Evolutionary conservation across 2,888 invertebrate genomes (phyloP).

Genomic region (Eustalomyia histrio): DNA sequence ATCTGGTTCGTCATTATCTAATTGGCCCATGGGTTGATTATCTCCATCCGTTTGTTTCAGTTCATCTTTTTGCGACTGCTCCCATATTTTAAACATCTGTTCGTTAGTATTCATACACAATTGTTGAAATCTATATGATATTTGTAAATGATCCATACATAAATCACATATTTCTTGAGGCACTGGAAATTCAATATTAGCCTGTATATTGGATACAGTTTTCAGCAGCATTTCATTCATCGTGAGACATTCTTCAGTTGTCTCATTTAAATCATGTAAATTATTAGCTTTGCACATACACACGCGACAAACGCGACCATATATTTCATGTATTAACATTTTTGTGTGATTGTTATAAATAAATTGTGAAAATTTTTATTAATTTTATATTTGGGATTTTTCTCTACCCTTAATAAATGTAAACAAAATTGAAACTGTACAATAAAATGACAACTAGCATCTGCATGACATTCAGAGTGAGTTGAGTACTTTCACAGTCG

Average conservation of each 20-base stretch:
- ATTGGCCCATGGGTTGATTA: neutral
- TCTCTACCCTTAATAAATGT: constrained; percentile 60
- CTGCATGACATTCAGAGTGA: neutral
- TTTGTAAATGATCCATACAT: constrained; percentile 54
- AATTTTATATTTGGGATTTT: constrained; percentile 40
- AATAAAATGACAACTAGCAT: constrained; percentile 25
- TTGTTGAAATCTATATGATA: constrained; percentile 53
- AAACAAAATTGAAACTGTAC: constrained; percentile 49
- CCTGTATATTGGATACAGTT: constrained; percentile 48
- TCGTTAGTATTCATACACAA: constrained; percentile 52
- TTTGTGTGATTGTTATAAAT: constrained; percentile 1
- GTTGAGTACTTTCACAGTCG: neutral
- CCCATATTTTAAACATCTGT: constrained; percentile 56
- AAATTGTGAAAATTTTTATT: constrained; percentile 9
- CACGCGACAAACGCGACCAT: constrained; percentile 56
- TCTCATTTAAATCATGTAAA: constrained; percentile 50
- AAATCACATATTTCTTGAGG: constrained; percentile 59
- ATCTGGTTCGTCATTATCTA: constrained; percentile 48
- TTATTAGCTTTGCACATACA: constrained; percentile 55
- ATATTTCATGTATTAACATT: constrained; percentile 58
- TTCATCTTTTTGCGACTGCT: constrained; percentile 48
- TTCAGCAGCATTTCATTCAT: constrained; percentile 57
- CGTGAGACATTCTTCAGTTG: constrained; percentile 46
- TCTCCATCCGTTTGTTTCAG: constrained; percentile 32
- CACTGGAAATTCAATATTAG: constrained; percentile 58